Percentiles rank a stretch among this genome's conserved stretches.
Conservation (phyloP, 2,113 vertebrate species). For the Diphyllodes magnificus region DNA sequence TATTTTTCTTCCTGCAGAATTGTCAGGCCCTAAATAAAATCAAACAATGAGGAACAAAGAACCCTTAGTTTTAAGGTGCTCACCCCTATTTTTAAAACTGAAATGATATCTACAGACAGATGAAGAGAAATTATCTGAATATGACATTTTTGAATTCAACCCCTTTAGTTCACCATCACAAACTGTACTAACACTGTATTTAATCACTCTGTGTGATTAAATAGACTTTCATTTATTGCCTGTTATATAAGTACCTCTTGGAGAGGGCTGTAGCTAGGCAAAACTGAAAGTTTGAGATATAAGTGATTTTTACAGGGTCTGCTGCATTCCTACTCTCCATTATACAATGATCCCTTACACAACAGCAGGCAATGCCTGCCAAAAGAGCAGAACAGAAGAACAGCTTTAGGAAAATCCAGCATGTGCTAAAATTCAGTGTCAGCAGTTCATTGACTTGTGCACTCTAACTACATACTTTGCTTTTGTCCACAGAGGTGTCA, state of each 20-base stretch:
- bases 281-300: neutral
- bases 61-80: neutral
- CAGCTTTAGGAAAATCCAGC: neutral
- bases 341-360: neutral
- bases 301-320: neutral
- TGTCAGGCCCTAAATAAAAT: neutral
- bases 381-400: neutral
- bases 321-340: neutral
- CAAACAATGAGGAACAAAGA: neutral
- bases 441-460: neutral
- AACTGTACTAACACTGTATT: neutral
- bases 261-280: neutral
- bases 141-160: neutral
- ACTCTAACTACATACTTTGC: neutral
- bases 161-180: neutral
- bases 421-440: neutral
- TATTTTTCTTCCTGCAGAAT: neutral
- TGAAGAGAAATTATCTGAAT: neutral
- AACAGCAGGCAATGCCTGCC: neutral
- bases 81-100: neutral
- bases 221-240: neutral
- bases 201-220: neutral
- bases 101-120: neutral
- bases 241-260: neutral
- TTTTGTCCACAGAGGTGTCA: slow-evolving; percentile 50